phyloP scores from a whole-genome alignment of 2,888 invertebrate genomes.

The Ptychoptera albimana region DNA sequence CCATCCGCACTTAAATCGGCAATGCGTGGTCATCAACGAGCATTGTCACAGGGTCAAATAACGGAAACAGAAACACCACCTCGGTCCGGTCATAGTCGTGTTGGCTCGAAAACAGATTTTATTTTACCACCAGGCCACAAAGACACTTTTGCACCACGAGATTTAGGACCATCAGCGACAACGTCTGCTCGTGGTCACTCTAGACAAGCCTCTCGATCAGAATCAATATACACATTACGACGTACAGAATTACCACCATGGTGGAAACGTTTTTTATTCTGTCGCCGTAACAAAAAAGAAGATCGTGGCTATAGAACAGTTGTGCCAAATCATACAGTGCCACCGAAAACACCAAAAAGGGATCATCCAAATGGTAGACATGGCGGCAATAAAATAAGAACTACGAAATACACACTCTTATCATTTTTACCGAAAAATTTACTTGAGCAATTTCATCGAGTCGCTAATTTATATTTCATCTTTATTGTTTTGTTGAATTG shows the following conservation, averaged over 20 bases:
- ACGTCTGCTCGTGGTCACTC: conserved; percentile 52
- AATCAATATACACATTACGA: conserved; percentile 76
- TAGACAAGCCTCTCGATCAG: conserved; percentile 75
- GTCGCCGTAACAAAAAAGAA: conserved; percentile 45
- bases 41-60: conserved; percentile 77
- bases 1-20: conserved; percentile 49
- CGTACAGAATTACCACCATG: conserved; percentile 54
- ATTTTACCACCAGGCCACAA: conserved; percentile 76
- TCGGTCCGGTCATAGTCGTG: conserved; percentile 56
- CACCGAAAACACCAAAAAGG: conserved; percentile 60
- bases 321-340: conserved; percentile 73
- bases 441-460: conserved; percentile 92
- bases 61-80: conserved; percentile 35
- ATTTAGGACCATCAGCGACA: conserved; percentile 26
- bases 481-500: conserved; percentile 92
- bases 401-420: conserved; percentile 86
- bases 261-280: conserved; percentile 49
- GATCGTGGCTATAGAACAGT: conserved; percentile 56
- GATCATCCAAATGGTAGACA: conserved; percentile 73
- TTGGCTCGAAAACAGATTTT: conserved; percentile 77
- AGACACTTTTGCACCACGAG: conserved; percentile 52
- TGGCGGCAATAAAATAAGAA: conserved; percentile 73
- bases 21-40: conserved; percentile 62
- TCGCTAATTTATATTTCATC: conserved; percentile 95
- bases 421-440: conserved; percentile 93